Evolutionary conservation across 2,797 vertebrate species (phyloP), one percentile per base, ranked within the genome.

Genomic region (Myotis findleyi): DNA sequence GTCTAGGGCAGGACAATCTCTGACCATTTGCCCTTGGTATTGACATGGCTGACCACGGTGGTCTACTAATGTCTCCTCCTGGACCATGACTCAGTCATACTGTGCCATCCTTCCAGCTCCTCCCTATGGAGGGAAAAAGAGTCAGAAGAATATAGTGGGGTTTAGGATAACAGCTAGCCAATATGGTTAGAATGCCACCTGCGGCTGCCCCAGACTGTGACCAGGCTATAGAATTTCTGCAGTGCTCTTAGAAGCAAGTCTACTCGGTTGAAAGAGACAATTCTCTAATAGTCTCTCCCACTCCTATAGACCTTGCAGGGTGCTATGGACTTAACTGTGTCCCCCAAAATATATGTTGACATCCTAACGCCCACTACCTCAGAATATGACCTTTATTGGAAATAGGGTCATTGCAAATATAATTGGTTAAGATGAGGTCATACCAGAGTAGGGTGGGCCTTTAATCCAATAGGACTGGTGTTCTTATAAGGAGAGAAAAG

Each of bases 51-150:
- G 62, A 66, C 33, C 38, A 9, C 20, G 9, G 18, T n/a, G 47
- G 20, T 11, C 7, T 18, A 9, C n/a, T 89, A 30, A 51, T 3
- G 38, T 18, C 13, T 81, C 10, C 4, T 89, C n/a, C n/a, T 20
- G 30, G 21, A 16, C 20, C 11, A 14, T 10, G 30, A 64, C 25
- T 71, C 11, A 41, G 38, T 27, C 44, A 51, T 47, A 62, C 7
- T 59, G 20, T 0, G 0, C 1, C 30, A 51, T 79, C 10, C n/a
- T 33, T 33, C 6, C 2, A 3, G 6, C 4, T 18, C 59, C 41
- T 36, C 14, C 8, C 25, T n/a, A 3, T 0, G 30, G 41, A 84
- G 1, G 6, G 8, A 64, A 41, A 83, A 30, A 13, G 23, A 75
- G 36, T 68, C 38, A 44, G n/a, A 69, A 55, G 20, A 72, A 3